These are phyloP conservation scores for human DNA, from an alignment of 2,113 vertebrate species.

Conservation along the genomic window DNA sequence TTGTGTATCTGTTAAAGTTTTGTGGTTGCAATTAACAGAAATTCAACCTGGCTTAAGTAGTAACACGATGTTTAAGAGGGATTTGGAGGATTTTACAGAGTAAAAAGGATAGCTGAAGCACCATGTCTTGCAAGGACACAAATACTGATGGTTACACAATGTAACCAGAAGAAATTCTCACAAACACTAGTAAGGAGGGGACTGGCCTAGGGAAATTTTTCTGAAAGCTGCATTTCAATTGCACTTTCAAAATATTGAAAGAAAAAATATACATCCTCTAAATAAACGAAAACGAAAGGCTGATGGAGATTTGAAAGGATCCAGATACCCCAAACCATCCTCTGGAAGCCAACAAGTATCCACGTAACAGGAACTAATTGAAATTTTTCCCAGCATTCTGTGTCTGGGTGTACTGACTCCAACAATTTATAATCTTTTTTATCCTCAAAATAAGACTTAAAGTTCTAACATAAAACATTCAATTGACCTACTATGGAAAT, in stretches of 20 bases:
- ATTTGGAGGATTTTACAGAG: not conserved
- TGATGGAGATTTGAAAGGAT: not conserved
- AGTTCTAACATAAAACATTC: not conserved
- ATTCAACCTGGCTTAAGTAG: not conserved
- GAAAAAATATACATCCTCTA: not conserved
- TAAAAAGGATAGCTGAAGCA: not conserved
- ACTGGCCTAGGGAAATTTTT: not conserved
- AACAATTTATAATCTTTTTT: not conserved
- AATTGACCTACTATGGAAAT: not conserved
- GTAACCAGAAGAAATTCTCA: not conserved
- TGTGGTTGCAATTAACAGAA: not conserved
- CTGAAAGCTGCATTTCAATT: not conserved
- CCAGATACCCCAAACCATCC: too few species aligned
- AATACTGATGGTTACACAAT: not conserved
- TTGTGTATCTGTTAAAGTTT: not conserved
- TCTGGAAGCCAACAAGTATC: too few species aligned
- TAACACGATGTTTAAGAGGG: not conserved
- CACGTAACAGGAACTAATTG: not conserved
- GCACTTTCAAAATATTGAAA: not conserved
- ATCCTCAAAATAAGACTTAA: not conserved
- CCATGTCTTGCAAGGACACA: not conserved
- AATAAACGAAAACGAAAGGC: not conserved
- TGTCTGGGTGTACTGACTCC: not conserved
- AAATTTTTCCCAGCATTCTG: not conserved
- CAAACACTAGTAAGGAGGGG: not conserved